phyloP scores from a whole-genome alignment of 1,140 invertebrate genomes.

The Saccostrea cuccullata region DNA sequence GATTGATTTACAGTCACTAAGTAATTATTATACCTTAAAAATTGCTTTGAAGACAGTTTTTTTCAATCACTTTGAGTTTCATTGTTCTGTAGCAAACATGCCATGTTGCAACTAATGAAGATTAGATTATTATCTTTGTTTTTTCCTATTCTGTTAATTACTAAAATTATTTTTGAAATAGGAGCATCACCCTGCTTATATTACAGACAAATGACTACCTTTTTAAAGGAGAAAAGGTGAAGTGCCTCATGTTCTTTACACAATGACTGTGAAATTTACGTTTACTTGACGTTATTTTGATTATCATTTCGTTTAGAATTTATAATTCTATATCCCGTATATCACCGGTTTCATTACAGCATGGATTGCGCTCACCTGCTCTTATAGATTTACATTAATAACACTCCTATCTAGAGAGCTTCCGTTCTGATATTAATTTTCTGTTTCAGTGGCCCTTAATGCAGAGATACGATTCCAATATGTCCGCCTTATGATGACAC shows the following conservation, averaged over 20 bases:
- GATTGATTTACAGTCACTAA: no score
- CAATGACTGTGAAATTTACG: background rate
- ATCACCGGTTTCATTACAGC: background rate
- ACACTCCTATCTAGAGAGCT: background rate
- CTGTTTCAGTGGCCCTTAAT: conserved; percentile 47
- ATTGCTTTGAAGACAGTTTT: no score
- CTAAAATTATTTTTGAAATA: no score
- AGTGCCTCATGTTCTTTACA: background rate
- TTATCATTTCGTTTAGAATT: background rate
- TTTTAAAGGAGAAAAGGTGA: background rate
- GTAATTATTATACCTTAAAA: no score
- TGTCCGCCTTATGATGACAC: conserved; percentile 42
- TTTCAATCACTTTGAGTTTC: no score
- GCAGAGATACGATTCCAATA: conserved; percentile 50
- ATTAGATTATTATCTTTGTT: no score
- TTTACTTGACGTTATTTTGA: background rate
- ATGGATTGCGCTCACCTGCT: background rate
- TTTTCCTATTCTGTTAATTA: no score
- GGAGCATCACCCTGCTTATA: no score
- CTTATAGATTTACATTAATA: background rate
- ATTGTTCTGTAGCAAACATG: no score
- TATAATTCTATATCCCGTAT: background rate
- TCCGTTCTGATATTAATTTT: conserved; percentile 36
- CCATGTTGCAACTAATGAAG: no score
- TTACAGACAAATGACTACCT: background rate